These are phyloP conservation scores for Gyps fulvus DNA, from an alignment of 2,113 vertebrate species.

Conservation along the genomic window DNA sequence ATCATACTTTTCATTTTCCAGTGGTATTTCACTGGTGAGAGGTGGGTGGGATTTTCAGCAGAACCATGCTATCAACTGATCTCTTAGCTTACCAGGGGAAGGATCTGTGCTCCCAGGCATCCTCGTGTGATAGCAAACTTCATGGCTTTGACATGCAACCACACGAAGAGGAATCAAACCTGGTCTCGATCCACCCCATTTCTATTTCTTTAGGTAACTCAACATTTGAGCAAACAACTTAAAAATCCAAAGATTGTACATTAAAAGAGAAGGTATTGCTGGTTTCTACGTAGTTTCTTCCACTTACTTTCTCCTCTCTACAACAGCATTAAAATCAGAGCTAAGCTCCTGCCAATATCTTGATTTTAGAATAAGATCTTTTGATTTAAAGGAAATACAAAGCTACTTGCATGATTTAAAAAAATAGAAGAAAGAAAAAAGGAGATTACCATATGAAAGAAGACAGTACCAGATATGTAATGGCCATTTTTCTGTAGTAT, in stretches of 20 bases:
- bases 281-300: background rate
- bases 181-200: accelerated
- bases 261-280: background rate
- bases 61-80: accelerated
- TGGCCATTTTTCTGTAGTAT: background rate
- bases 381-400: background rate
- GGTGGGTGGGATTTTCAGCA: background rate
- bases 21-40: background rate
- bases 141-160: accelerated
- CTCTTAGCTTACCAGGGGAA: background rate
- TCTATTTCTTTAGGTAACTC: background rate
- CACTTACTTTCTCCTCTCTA: background rate
- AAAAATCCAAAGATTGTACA: background rate
- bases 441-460: conserved; percentile 45
- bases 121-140: background rate
- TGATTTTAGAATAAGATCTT: background rate
- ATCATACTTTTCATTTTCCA: background rate
- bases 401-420: background rate
- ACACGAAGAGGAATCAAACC: background rate
- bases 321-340: background rate
- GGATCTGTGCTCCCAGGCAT: background rate
- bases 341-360: background rate
- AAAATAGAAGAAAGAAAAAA: background rate
- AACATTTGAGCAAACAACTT: background rate
- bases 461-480: background rate